phyloP scores from a whole-genome alignment of 2,888 invertebrate genomes.

The Disparrhopalites patrizii region DNA sequence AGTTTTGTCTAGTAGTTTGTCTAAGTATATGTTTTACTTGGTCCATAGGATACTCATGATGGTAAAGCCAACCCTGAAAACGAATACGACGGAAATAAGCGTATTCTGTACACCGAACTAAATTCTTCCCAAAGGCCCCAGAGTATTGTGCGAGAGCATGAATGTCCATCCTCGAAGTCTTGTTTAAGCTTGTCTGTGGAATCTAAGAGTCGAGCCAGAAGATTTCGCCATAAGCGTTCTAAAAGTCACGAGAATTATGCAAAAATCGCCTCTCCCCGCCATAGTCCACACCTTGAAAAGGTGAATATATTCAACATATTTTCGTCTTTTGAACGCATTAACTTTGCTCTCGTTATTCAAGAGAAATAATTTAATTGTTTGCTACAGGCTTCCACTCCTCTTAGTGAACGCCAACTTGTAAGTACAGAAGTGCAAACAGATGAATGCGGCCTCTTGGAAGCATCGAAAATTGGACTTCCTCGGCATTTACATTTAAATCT shows the following conservation, averaged over 20 bases:
- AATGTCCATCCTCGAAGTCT: slow-evolving; percentile 25
- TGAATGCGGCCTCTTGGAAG: slow-evolving; percentile 35
- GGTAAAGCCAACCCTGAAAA: slow-evolving; percentile 10
- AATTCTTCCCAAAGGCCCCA: slow-evolving; percentile 41
- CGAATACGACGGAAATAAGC: slow-evolving; percentile 17
- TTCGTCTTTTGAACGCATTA: background rate
- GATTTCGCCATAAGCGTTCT: slow-evolving; percentile 42
- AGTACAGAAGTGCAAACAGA: slow-evolving; percentile 45
- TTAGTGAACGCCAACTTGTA: slow-evolving; percentile 27
- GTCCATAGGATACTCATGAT: slow-evolving; percentile 12
- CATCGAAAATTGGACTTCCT: slow-evolving; percentile 16
- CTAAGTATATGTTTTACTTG: slow-evolving; percentile 1
- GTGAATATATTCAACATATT: slow-evolving; percentile 19
- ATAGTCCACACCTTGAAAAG: slow-evolving; percentile 42
- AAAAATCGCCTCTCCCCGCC: slow-evolving; percentile 43
- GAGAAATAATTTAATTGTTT: slow-evolving; percentile 16
- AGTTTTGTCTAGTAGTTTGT: background rate
- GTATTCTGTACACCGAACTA: slow-evolving; percentile 41
- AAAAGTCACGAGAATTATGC: slow-evolving; percentile 47
- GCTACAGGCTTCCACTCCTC: slow-evolving; percentile 18
- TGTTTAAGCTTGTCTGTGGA: slow-evolving; percentile 31
- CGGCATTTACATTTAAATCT: slow-evolving; percentile 41
- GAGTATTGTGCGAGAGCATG: slow-evolving; percentile 30
- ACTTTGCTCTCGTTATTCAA: background rate
- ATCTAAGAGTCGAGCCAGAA: slow-evolving; percentile 31